phyloP scores from a whole-genome alignment of 2,113 vertebrate species.

The Chionis minor region DNA sequence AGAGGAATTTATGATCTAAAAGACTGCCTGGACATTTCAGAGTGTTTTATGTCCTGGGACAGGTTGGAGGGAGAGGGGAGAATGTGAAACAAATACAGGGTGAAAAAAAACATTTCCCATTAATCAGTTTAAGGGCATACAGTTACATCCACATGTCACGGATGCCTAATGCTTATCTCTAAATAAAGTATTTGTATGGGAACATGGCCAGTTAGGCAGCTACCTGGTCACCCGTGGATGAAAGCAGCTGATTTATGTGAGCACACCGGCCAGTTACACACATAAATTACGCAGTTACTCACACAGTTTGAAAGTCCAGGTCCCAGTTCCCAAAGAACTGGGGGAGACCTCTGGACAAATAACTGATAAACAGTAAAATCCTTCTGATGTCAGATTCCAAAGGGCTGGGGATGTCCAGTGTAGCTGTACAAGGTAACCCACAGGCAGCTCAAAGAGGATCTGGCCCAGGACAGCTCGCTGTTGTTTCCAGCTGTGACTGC shows the following conservation, averaged over 20 bases:
- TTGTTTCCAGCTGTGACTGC: not conserved
- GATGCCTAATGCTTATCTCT: not conserved
- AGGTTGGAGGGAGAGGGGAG: not conserved
- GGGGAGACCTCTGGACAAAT: not conserved
- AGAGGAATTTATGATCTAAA: not conserved
- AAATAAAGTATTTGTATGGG: not conserved
- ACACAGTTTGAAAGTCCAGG: not conserved
- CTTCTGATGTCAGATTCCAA: not conserved
- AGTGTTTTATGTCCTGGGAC: not conserved
- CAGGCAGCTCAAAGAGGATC: not conserved
- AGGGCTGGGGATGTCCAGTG: not conserved
- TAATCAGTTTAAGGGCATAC: not conserved
- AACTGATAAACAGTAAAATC: not conserved
- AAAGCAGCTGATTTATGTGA: slow-evolving; percentile 23
- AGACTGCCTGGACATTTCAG: not conserved
- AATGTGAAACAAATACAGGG: not conserved
- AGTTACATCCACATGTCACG: not conserved
- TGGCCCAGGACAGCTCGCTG: accelerated
- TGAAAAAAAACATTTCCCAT: not conserved
- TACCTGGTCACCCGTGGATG: not conserved
- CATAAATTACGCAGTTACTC: not conserved
- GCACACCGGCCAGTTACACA: not conserved
- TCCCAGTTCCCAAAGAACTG: not conserved
- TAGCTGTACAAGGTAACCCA: not conserved
- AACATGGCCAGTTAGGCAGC: not conserved